Base-by-base conservation (phyloP, 2,888 invertebrate species). In the Aromia moschata region DNA sequence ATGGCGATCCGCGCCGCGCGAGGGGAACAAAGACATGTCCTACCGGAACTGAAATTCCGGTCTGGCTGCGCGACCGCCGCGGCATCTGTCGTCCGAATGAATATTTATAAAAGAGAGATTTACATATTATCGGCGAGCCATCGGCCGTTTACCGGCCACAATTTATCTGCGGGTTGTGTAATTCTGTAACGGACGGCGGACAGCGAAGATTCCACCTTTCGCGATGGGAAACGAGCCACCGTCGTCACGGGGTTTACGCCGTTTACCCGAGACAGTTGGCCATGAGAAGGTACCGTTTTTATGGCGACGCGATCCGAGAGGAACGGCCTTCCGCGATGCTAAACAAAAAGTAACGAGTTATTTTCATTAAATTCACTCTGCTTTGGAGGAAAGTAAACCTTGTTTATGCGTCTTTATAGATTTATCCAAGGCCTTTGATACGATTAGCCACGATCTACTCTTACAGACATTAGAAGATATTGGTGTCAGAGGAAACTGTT, bases 1-100 rank as follows among this genome's bases (percentile, higher is more conserved):
- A 54, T 54, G 47, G 53, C 47, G 47, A 41, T n/a, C 55, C 56
- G 31, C 20, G 59, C 37, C 56, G 51, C 60, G 68, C 73, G 75
- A n/a, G n/a, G 76, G 72, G 74, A 74, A 76, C 74, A 74, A 76
- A 74, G 76, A 77, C 74, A 75, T 74, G 75, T 74, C 70, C 71
- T 70, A 78, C 79, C 80, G 80, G 80, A 80, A 80, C 79, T 77
- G 76, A 77, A 76, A 79, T 79, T 80, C 80, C 80, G 80, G 79
- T 76, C 70, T 69, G 67, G 68, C 73, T 71, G 67, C 67, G 69
- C 67, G 69, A 71, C 70, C 67, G 69, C 67, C 70, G 74, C 73
- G 75, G 72, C 76, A 77, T 77, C 76, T 77, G 76, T 74, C 74
- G 74, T 70, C 64, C 61, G 65, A 73, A 77, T 77, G 76, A 76